Evolutionary conservation across 2,113 vertebrate genomes (phyloP).

Genomic region (Paraplagusia blochii): DNA sequence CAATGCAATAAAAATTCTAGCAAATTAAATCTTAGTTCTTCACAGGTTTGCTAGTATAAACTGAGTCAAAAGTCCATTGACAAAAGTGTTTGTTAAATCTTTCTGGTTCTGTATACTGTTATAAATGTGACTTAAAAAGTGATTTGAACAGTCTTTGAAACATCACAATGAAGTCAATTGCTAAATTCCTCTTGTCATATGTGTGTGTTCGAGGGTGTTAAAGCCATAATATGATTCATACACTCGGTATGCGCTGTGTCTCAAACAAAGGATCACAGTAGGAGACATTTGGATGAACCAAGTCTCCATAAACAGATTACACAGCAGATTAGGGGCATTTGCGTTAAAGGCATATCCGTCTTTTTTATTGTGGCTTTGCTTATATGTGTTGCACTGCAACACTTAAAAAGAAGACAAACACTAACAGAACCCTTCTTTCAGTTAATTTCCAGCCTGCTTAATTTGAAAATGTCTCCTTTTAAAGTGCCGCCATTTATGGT

Average conservation of each 20-base stretch:
- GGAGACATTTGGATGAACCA: slow-evolving; percentile 61
- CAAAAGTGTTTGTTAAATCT: too few relatives aligned
- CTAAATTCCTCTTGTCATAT: not conserved
- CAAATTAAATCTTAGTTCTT: too few relatives aligned
- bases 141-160: not conserved
- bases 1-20: too few relatives aligned
- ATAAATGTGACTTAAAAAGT: not conserved
- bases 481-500: slow-evolving; percentile 53
- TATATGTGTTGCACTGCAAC: slow-evolving; percentile 61
- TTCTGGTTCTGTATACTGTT: too few relatives aligned
- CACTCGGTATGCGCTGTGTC: slow-evolving; percentile 42
- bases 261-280: slow-evolving; percentile 47
- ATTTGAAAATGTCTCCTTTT: slow-evolving; percentile 66
- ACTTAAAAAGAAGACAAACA: slow-evolving; percentile 60
- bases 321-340: slow-evolving; percentile 65
- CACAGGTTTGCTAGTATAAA: too few relatives aligned
- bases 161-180: not conserved
- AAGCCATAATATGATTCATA: slow-evolving; percentile 49
- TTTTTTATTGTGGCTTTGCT: slow-evolving; percentile 52
- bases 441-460: slow-evolving; percentile 55
- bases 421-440: slow-evolving; percentile 42
- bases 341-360: slow-evolving; percentile 33
- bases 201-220: slow-evolving; percentile 8
- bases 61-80: too few relatives aligned
- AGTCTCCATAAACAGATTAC: slow-evolving; percentile 65